Base-by-base conservation (phyloP, 2,888 invertebrate species). In the Lissonota sp. region DNA sequence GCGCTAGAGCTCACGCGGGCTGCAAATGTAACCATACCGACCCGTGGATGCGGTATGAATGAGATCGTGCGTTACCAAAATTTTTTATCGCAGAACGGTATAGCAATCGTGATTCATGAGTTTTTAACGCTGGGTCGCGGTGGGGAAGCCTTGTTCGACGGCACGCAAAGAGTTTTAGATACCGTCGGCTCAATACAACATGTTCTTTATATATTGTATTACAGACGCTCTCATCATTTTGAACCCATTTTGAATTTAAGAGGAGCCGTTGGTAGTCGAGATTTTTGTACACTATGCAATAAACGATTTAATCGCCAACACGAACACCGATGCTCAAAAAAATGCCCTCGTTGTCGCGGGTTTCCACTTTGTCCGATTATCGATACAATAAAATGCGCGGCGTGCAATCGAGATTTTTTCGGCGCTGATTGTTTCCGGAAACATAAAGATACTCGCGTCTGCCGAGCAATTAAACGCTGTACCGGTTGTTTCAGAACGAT, bases 331-430 rank as follows among this genome's bases (percentile, higher is more conserved):
- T 51, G n/a, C n/a, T 4, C 6, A 51, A 51, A 51, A 51, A 51
- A 51, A 12, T 51, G 51, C 12, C 12, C 51, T n/a, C 51, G 64
- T 0, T 66, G 64, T 8, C 16, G 4, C 0, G 37, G 5, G 5
- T 5, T 26, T n/a, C 64, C 64, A 0, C 55, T 63, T 5, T 55
- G 57, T 8, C 10, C 46, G 0, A 1, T 8, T 4, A 5, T 2
- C 4, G 39, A 44, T 39, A 40, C n/a, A 0, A 55, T 72, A 14
- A 39, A 6, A 42, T 72, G 53, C 8, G 26, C 4, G 0, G 26
- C 5, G 1, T 55, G 62, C 26, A 51, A 51, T 8, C 62, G 44
- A 6, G 53, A 62, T 26, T 72, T 72, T 44, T 63, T 53, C 26
- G 53, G 72, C 1, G 62, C 40, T 3, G 12, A 39, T 4, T 63